Percentiles rank a stretch among this genome's conserved stretches.
Evolutionary conservation across 2,113 vertebrate species (phyloP).

Genomic region (Leucopsar rothschildi): DNA sequence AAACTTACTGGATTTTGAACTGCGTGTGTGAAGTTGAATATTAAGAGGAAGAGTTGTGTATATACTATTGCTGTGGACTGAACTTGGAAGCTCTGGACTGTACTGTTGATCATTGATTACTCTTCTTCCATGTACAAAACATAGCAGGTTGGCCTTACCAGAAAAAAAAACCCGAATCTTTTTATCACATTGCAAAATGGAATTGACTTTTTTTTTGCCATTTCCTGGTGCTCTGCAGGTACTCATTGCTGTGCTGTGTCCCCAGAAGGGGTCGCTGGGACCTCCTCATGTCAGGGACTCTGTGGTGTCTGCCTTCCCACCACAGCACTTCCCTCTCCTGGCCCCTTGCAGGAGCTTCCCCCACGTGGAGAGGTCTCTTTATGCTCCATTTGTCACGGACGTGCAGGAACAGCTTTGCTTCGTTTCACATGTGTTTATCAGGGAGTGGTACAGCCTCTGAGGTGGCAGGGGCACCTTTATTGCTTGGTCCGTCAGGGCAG

Average conservation of each 20-base stretch:
- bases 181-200: neutral
- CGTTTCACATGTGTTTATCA: accelerated
- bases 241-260: neutral
- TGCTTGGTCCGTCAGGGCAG: accelerated
- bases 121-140: neutral
- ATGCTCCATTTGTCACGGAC: accelerated
- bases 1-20: neutral
- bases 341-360: neutral
- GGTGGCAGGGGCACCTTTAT: neutral
- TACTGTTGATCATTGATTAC: neutral
- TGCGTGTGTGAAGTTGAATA: neutral
- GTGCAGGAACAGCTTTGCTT: neutral
- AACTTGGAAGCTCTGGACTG: neutral
- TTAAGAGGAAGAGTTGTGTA: neutral
- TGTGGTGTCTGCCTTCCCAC: neutral
- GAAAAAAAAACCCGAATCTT: neutral
- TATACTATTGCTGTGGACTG: neutral
- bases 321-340: neutral
- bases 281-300: neutral
- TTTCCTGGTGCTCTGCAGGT: neutral
- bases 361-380: accelerated
- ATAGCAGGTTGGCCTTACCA: conserved; percentile 8
- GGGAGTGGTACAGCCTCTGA: neutral
- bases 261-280: neutral
- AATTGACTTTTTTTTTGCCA: neutral